A percentile compares a stretch with the other conserved stretches of the same genome.
These are phyloP conservation scores for Chelidonichthys spinosus DNA, from an alignment of 2,797 vertebrate species.

Conservation along the genomic window DNA sequence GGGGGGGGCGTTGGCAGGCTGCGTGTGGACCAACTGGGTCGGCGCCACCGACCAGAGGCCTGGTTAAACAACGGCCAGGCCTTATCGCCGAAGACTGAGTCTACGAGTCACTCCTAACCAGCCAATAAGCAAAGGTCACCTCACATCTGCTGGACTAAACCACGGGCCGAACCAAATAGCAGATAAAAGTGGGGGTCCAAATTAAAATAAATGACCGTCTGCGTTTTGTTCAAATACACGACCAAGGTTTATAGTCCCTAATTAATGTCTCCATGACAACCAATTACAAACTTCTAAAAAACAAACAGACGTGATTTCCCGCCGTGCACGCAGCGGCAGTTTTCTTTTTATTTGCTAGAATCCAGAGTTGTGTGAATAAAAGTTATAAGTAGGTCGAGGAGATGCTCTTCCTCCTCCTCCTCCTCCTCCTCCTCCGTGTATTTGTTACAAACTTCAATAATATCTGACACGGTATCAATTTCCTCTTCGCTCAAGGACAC, in stretches of 20 bases:
- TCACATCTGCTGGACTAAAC: constrained; percentile 52
- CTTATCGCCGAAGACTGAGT: constrained; percentile 51
- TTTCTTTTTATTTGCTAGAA: constrained; percentile 12
- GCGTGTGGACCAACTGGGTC: constrained; percentile 34
- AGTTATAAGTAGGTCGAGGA: constrained; percentile 66
- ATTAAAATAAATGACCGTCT: too few relatives aligned
- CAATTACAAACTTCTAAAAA: too few relatives aligned
- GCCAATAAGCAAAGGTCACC: constrained; percentile 46
- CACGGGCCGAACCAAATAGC: constrained; percentile 39
- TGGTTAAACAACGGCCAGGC: constrained; percentile 65
- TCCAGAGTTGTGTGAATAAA: constrained; percentile 50
- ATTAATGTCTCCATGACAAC: too few relatives aligned
- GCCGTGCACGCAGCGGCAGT: background rate
- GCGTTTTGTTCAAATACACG: too few relatives aligned
- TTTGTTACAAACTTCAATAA: constrained; percentile 78
- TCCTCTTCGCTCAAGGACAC: constrained; percentile 74
- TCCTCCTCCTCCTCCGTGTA: constrained; percentile 50
- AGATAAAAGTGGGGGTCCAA: constrained; percentile 34
- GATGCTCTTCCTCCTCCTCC: constrained; percentile 49
- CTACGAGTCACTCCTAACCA: constrained; percentile 33
- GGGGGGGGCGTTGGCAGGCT: background rate
- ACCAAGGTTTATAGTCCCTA: too few relatives aligned
- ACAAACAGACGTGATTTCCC: constrained; percentile 2
- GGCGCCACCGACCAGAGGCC: constrained; percentile 38
- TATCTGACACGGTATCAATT: constrained; percentile 78